Evolutionary conservation across 2,797 vertebrate species (phyloP).

Genomic region (Gallinago stenura): DNA sequence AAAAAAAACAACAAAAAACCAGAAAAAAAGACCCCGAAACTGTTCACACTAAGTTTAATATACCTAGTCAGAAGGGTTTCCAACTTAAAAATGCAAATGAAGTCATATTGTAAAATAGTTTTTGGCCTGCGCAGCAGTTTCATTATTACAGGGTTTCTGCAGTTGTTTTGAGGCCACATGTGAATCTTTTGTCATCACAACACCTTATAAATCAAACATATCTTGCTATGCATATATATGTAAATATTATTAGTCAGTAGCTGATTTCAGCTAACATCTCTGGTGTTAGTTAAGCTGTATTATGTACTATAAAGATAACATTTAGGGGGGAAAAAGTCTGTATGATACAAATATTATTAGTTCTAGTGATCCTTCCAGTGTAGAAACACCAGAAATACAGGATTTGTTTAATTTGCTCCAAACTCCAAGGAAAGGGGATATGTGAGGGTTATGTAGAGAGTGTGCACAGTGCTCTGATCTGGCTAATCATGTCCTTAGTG

Average conservation of each 20-base stretch:
- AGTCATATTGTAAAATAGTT: not conserved
- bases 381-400: not conserved
- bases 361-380: not conserved
- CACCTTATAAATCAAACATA: not conserved
- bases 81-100: not conserved
- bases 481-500: not conserved
- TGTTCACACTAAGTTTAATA: not conserved
- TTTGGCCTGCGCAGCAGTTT: not conserved
- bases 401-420: not conserved
- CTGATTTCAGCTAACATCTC: not conserved
- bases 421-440: not conserved
- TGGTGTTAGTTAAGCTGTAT: not conserved
- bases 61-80: not conserved
- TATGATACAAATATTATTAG: not conserved
- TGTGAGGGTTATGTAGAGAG: not conserved
- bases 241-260: not conserved
- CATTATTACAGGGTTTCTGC: rapidly evolving
- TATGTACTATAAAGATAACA: not conserved
- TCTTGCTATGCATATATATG: not conserved
- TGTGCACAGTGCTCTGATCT: not conserved
- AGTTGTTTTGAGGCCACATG: not conserved
- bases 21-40: not conserved
- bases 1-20: too few species aligned
- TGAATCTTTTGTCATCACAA: not conserved
- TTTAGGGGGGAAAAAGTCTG: not conserved